Evolutionary conservation across 1,140 invertebrate species (phyloP).

Genomic region (Wiebesia pumilae): DNA sequence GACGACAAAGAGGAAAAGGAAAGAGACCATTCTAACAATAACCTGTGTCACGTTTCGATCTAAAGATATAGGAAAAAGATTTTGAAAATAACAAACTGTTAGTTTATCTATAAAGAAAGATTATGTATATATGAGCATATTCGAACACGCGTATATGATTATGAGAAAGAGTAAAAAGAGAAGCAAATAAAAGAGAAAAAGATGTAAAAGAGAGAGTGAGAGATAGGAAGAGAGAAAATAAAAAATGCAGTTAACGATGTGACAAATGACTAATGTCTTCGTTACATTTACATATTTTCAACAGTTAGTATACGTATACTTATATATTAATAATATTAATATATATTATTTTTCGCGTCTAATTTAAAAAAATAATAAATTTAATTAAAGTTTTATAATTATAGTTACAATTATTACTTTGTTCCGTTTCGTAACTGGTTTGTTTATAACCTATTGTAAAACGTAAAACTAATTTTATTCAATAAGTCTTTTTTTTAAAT

Average conservation of each 20-base stretch:
- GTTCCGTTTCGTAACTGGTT: too few species aligned
- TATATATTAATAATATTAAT: neutral
- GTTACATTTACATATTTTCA: conserved; percentile 29
- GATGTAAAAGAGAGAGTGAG: too few species aligned
- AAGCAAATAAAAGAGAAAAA: neutral
- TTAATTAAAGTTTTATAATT: too few species aligned
- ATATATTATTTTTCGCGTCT: too few species aligned
- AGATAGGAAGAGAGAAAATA: neutral
- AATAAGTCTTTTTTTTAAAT: too few species aligned
- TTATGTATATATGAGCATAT: conserved; percentile 52
- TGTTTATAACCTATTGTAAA: too few species aligned
- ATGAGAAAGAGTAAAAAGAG: neutral
- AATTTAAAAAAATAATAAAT: too few species aligned
- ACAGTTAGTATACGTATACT: neutral
- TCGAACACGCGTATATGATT: neutral
- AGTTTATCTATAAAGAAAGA: conserved; percentile 16
- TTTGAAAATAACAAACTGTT: conserved; percentile 66
- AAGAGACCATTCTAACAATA: conserved; percentile 65
- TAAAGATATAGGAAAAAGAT: conserved; percentile 56
- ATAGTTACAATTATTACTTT: too few species aligned
- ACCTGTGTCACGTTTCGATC: conserved; percentile 64
- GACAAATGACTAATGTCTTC: conserved; percentile 52
- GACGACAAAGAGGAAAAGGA: conserved; percentile 59
- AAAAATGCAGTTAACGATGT: conserved; percentile 42
- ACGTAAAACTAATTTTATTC: too few species aligned